Conservation (phyloP, 1,140 invertebrate species). For the Drosophila prosaltans region DNA sequence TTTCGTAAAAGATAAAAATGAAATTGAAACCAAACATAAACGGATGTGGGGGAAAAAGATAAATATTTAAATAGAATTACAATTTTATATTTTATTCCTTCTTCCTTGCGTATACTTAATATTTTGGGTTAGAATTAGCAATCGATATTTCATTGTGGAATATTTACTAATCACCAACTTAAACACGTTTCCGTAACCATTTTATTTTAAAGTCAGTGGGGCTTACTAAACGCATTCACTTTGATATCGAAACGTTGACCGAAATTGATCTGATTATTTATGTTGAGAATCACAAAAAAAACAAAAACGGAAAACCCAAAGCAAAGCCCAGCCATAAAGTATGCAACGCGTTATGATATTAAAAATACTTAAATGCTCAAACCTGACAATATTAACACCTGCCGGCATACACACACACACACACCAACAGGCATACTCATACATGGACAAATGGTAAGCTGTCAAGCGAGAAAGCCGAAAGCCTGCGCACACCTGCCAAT, state of each 20-base stretch:
- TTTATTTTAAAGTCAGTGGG: too few relatives aligned
- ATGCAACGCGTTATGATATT: conserved; percentile 57
- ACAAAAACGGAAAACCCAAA: neutral
- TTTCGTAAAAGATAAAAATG: neutral
- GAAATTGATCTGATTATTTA: conserved; percentile 24
- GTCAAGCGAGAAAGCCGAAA: conserved; percentile 11
- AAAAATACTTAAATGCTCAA: conserved; percentile 65
- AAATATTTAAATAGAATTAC: too few relatives aligned
- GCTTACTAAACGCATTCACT: neutral
- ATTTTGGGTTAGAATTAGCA: too few relatives aligned
- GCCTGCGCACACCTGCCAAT: conserved; percentile 13
- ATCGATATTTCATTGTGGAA: too few relatives aligned
- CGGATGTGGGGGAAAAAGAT: too few relatives aligned
- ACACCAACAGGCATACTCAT: conserved; percentile 17
- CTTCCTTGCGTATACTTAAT: too few relatives aligned
- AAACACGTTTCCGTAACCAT: too few relatives aligned
- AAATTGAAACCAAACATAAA: too few relatives aligned
- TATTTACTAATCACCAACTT: too few relatives aligned
- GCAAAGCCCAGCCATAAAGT: conserved; percentile 46
- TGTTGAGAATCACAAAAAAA: conserved; percentile 4
- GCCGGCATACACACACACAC: conserved; percentile 18
- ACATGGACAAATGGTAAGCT: conserved; percentile 5
- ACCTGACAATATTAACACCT: conserved; percentile 63
- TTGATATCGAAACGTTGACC: neutral
- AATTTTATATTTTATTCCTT: too few relatives aligned